Evolutionary conservation across 2,888 invertebrate species (phyloP), one percentile per base, ranked within the genome.

Genomic region (Cephus sareptanus): DNA sequence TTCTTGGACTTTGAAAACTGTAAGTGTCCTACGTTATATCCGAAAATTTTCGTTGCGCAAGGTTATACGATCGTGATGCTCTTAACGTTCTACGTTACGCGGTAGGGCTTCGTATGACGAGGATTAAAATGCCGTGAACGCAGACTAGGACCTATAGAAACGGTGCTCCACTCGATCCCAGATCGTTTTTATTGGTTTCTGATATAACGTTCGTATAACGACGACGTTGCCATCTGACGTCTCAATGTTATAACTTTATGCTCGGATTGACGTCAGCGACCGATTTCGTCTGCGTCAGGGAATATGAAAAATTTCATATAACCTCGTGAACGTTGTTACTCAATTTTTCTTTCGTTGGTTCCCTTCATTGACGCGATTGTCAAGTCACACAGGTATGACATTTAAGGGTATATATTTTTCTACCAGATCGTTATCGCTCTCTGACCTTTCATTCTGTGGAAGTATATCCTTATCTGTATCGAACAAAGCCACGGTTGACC

Each of bases 61-160:
- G 56, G 71, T 33, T 71, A 33, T 71, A 71, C 30, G 71, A 71
- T 30, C 71, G 30, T 9, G 71, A 31, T 31, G 12, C 30, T 30
- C 71, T 71, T 71, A 30, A 71, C 34, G 71, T 31, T 34, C 34
- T 31, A 71, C 71, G 34, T 71, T 71, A 71, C 71, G 33, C 71
- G 30, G 71, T 71, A 30, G 71, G 71, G 34, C 33, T 71, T 34
- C 71, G 71, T 71, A 34, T 1, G 30, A 30, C 30, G 31, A 30
- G 71, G 71, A 71, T 71, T 71, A 71, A 71, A 71, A 71, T 11
- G 3, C 30, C 30, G 71, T 31, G 71, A 56, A 6, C 23, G 56
- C 56, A 56, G 56, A 23, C 56, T 56, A 9, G 56, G 23, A 56
- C 23, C 9, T 56, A 23, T 23, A 56, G 71, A 30, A 71, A 71